phyloP scores from a whole-genome alignment of 1,140 invertebrate genomes.

The Dolichoris vasculosae region DNA sequence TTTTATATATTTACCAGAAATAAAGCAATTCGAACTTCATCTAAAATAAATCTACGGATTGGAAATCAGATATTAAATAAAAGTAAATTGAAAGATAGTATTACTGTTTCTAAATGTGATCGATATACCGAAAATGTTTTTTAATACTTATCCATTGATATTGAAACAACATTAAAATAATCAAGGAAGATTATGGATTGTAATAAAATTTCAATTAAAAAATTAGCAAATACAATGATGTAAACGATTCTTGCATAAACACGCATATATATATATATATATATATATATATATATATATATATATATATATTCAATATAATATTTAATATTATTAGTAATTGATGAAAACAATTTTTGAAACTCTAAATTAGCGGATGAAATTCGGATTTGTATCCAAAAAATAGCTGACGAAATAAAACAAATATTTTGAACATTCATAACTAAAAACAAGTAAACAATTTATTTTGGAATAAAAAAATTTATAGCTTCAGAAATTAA shows the following conservation, averaged over 20 bases:
- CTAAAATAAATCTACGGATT: neutral
- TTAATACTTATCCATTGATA: neutral
- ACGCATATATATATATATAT: too few species aligned
- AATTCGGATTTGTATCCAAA: neutral
- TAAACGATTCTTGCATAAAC: neutral
- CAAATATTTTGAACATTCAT: too few species aligned
- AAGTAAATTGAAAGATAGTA: neutral
- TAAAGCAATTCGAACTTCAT: neutral
- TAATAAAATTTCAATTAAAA: neutral
- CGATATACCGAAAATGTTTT: neutral
- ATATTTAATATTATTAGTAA: neutral
- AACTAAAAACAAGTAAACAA: too few species aligned
- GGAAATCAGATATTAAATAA: neutral
- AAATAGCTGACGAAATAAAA: too few species aligned
- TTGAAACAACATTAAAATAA: neutral
- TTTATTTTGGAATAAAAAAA: too few species aligned
- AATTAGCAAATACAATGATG: neutral
- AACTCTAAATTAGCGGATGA: neutral
- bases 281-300: neutral
- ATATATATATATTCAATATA: neutral
- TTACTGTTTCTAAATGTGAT: neutral
- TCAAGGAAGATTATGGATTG: neutral
- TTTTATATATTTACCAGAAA: constrained; percentile 11
- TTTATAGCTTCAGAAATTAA: too few species aligned
- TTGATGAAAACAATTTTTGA: constrained; percentile 13